Percentiles rank a stretch among this genome's conserved stretches.
phyloP scores from a whole-genome alignment of 2,113 vertebrate genomes.

The Motacilla alba region DNA sequence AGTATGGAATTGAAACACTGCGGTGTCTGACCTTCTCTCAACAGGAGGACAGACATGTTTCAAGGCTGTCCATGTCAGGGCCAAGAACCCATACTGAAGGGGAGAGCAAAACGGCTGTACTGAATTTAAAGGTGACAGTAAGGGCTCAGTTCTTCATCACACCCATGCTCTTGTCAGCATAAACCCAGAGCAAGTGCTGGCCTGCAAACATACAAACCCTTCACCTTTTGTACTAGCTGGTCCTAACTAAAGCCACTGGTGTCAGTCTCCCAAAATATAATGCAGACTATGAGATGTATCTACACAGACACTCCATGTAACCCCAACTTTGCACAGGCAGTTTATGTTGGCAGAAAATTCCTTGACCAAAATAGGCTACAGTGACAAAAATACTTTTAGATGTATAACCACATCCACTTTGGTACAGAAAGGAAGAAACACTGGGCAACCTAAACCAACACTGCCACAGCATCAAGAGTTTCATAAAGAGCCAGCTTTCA shows the following conservation, averaged over 20 bases:
- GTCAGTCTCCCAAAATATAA: not conserved
- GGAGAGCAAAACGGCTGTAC: not conserved
- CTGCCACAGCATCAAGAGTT: not conserved
- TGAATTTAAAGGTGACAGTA: not conserved
- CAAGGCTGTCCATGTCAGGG: fast-evolving
- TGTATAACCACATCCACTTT: not conserved
- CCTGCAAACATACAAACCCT: not conserved
- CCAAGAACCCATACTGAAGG: not conserved
- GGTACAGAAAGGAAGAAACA: not conserved
- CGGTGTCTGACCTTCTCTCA: fast-evolving
- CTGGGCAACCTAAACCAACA: not conserved
- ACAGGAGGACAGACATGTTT: not conserved
- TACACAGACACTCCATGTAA: not conserved
- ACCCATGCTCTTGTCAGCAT: not conserved
- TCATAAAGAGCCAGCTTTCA: not conserved
- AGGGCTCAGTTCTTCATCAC: not conserved
- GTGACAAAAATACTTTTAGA: not conserved
- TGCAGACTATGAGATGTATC: not conserved
- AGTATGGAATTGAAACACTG: not conserved
- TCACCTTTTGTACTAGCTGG: not conserved
- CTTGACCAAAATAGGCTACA: not conserved
- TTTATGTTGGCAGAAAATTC: not conserved
- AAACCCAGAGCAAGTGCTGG: not conserved
- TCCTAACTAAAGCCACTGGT: not conserved
- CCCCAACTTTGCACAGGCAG: not conserved